Conservation (phyloP, 1,140 invertebrate genomes). For the Parapsyche elsis region DNA sequence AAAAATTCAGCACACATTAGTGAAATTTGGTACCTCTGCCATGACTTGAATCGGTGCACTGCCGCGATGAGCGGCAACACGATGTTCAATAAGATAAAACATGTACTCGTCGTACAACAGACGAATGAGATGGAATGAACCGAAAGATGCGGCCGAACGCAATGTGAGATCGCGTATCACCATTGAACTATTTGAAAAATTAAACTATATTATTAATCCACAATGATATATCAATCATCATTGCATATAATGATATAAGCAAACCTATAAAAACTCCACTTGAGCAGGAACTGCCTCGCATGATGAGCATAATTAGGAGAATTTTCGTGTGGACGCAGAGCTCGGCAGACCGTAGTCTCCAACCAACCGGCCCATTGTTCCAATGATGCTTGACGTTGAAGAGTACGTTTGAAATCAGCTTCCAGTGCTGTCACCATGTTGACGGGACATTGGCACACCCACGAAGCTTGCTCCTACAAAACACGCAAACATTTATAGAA, state of each 20-base stretch:
- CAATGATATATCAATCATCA: no score
- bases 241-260: conserved; percentile 18
- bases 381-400: conserved; percentile 91
- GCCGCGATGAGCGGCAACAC: conserved; percentile 90
- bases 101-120: conserved; percentile 99
- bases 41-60: conserved; percentile 96
- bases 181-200: conserved; percentile 82
- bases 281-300: conserved; percentile 93
- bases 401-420: conserved; percentile 91
- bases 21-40: conserved; percentile 58
- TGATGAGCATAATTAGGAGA: conserved; percentile 89
- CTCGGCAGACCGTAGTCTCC: conserved; percentile 89
- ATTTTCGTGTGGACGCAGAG: conserved; percentile 88
- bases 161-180: conserved; percentile 95
- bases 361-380: conserved; percentile 99
- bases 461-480: conserved; percentile 83
- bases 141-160: conserved; percentile 96
- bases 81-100: conserved; percentile 98
- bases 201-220: conserved; percentile 31
- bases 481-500: neutral
- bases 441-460: conserved; percentile 96
- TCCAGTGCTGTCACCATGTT: conserved; percentile 88
- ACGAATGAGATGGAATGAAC: conserved; percentile 98
- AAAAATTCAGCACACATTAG: neutral
- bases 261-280: conserved; percentile 99